Base-by-base conservation (phyloP, 2,888 invertebrate species). In the Amiota minor region DNA sequence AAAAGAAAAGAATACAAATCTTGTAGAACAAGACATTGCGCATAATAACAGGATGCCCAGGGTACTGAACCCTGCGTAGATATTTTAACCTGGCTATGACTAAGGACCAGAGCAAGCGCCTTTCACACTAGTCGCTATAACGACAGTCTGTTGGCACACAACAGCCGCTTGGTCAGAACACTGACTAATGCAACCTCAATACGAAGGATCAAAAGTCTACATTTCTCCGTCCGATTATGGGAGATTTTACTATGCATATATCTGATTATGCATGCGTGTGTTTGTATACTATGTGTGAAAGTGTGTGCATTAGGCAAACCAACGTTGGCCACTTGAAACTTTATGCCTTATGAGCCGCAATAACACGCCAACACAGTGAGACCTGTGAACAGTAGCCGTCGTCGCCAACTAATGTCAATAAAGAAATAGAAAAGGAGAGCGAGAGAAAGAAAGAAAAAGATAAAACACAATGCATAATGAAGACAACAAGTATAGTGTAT, bases 321-420 rank as follows among this genome's bases (percentile, higher is more conserved):
- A 47, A 65, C 47, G 76, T 74, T 82, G 78, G 83, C 86, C 86
- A 83, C 83, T 83, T 84, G 83, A 83, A 83, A 83, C 79, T 83
- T 85, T 83, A 83, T 83, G 83, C 83, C 86, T 85, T 83, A 84
- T 83, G 84, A 85, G 83, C 83, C 86, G 81, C 83, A 85, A 83
- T 65, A 65, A 65, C 65, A 83, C 82, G 82, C 76, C 80, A 84
- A 77, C 79, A 80, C 6, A 4, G 35, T 35, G 35, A 35, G 35
- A 35, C 35, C 35, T 35, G 56, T 70, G 56, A 56, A 14, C 70
- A 70, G 47, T 70, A 3, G 12, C 20, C 80, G 82, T 80, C 81
- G 82, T 77, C 80, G 35, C 23, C 35, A 23, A 35, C 11, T 23
- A 12, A 18, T 11, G 47, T 12, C 18, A 47, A 9, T 49, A 49